These are phyloP conservation scores for Anticlea derivata DNA, from an alignment of 2,888 invertebrate species.

Conservation along the genomic window DNA sequence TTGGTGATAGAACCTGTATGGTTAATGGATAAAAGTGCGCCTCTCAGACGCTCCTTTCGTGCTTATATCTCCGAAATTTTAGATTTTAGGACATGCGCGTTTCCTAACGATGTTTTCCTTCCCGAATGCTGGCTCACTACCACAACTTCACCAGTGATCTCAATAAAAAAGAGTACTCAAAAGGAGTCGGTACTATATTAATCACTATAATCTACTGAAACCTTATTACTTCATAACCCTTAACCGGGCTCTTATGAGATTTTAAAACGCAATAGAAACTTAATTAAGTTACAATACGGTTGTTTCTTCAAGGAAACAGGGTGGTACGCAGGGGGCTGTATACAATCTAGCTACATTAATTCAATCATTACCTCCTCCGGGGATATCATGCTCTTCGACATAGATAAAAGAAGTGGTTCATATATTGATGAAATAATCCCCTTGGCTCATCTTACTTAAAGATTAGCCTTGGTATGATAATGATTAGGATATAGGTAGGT, in stretches of 20 bases:
- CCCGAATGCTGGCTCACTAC: too few relatives aligned
- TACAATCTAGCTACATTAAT: conserved; percentile 24
- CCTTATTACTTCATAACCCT: too few relatives aligned
- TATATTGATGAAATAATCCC: conserved; percentile 38
- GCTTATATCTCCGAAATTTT: too few relatives aligned
- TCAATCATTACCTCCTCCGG: conserved; percentile 30
- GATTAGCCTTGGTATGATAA: conserved; percentile 53
- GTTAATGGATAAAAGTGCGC: too few relatives aligned
- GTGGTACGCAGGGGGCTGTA: conserved; percentile 1
- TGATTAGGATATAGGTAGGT: conserved; percentile 24
- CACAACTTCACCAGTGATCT: too few relatives aligned
- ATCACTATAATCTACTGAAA: too few relatives aligned
- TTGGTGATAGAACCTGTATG: too few relatives aligned
- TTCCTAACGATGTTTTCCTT: too few relatives aligned
- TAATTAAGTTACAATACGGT: neutral
- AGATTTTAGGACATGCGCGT: too few relatives aligned
- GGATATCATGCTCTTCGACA: conserved; percentile 24
- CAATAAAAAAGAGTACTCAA: too few relatives aligned
- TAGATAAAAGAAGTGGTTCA: conserved; percentile 17
- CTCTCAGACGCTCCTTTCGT: too few relatives aligned
- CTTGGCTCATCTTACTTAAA: conserved; percentile 43
- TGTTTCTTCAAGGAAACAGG: neutral
- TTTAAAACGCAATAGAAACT: neutral
- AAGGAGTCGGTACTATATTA: too few relatives aligned
- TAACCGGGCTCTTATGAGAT: neutral